Evolutionary conservation across 2,113 vertebrate genomes (phyloP), one percentile per base, ranked within the genome.

Genomic region (Dasyurus viverrinus): DNA sequence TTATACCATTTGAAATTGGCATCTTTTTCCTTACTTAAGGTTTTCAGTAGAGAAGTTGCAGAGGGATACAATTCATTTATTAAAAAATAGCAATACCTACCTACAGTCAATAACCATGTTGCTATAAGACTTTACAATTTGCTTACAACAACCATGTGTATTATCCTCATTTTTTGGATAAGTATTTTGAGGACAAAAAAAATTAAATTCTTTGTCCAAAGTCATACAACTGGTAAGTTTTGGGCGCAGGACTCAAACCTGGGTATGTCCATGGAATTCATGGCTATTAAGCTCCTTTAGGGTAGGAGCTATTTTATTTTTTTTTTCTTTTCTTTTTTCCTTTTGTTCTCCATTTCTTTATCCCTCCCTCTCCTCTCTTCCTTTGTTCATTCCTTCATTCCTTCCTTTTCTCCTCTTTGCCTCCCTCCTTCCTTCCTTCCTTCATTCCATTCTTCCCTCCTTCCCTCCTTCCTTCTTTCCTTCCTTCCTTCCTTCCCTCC

Each of bases 161-260:
- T 84, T 42, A 84, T 46, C 4, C 19, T 16, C 26, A 54, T 27
- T 68, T 11, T 5, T 23, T 6, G 11, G 4, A 55, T 52, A 91
- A 12, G 25, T 27, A 89, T 0, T 0, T 2, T 4, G 1, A 30
- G 30, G 1, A 2, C 19, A 36, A 36, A 9, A 19, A 0, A 54
- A 8, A 19, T 27, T 27, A 30, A 3, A 19, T 1, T 2, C 27
- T 8, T 53, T 16, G 16, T 47, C 6, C 14, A 2, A 1, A 0
- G 2, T 2, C 12, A 5, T 76, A 42, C 5, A 19, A 19, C 30
- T 9, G 2, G 3, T 5, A 1, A 55, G 0, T 27, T 22, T 19
- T 42, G 68, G 36, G n/a, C 2, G 12, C 2, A 42, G 46, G 30
- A 9, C 26, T 22, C 26, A 54, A n/a, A 6, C 22, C 22, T 26